Evolutionary conservation across 1,140 invertebrate species (phyloP).

Genomic region (Ooceraea biroi): DNA sequence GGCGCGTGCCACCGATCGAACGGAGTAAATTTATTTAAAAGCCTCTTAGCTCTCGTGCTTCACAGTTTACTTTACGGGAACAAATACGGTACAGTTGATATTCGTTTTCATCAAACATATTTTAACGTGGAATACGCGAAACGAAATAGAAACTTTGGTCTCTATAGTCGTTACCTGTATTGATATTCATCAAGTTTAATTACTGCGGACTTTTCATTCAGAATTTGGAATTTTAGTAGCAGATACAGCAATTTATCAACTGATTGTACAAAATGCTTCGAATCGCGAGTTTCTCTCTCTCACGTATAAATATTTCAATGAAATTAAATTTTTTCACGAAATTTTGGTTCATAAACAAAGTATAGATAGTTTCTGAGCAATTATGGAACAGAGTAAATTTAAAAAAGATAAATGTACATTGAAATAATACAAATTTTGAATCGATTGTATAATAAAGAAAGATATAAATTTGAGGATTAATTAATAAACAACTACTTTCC

Average conservation of each 20-base stretch:
- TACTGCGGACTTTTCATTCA: not conserved
- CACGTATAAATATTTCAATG: too few relatives aligned
- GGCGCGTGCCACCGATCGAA: conserved; percentile 15
- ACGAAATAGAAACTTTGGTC: not conserved
- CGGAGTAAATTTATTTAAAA: conserved; percentile 42
- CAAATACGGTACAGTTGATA: not conserved
- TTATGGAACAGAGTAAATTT: not conserved
- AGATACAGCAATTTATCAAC: not conserved
- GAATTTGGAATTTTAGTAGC: not conserved
- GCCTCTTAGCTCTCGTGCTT: conserved; percentile 32
- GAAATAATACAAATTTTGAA: not conserved
- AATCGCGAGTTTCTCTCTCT: too few relatives aligned
- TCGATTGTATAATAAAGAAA: not conserved
- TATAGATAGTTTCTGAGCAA: conserved; percentile 6
- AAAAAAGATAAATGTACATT: not conserved
- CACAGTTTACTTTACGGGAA: not conserved
- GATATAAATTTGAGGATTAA: not conserved
- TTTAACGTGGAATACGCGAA: not conserved
- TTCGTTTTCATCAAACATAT: not conserved
- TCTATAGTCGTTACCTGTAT: not conserved
- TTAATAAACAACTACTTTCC: not conserved
- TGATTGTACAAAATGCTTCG: not conserved
- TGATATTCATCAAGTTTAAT: not conserved
- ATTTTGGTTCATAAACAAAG: not conserved
- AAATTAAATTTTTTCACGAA: not conserved